These are phyloP conservation scores for Pseudococcus viburni DNA, from an alignment of 2,888 invertebrate genomes.

Conservation along the genomic window DNA sequence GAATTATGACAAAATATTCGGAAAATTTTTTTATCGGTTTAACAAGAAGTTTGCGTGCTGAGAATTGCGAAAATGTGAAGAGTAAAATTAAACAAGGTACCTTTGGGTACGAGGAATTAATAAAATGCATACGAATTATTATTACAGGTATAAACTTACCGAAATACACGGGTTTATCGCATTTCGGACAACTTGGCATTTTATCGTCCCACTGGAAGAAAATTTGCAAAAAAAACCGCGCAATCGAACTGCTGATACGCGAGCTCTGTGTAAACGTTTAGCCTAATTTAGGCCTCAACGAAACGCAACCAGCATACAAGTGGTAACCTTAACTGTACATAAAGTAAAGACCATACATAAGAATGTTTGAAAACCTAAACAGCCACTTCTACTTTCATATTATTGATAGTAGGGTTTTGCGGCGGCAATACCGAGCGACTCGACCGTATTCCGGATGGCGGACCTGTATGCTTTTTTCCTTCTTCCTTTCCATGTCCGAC, in stretches of 20 bases:
- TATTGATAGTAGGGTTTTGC: conserved; percentile 51
- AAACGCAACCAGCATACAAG: conserved; percentile 59
- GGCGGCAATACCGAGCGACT: neutral
- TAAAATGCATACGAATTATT: conserved; percentile 57
- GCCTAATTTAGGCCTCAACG: conserved; percentile 62
- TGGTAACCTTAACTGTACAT: conserved; percentile 59
- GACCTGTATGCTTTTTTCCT: conserved; percentile 3
- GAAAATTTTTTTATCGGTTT: neutral
- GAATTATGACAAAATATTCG: neutral
- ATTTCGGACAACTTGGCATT: conserved; percentile 77
- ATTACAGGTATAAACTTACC: conserved; percentile 72
- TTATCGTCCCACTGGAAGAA: neutral
- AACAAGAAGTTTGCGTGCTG: neutral
- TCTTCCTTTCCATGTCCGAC: no score
- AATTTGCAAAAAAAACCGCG: conserved; percentile 33
- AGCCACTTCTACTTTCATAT: conserved; percentile 64
- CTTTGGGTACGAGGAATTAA: neutral
- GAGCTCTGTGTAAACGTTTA: conserved; percentile 25
- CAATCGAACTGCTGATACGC: neutral
- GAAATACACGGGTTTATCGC: conserved; percentile 77
- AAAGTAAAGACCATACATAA: conserved; percentile 31
- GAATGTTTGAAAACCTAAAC: conserved; percentile 50
- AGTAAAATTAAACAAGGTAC: neutral
- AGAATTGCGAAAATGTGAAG: neutral
- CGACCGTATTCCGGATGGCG: conserved; percentile 32